Conservation (phyloP, 2,113 vertebrate genomes). For the Athene noctua region DNA sequence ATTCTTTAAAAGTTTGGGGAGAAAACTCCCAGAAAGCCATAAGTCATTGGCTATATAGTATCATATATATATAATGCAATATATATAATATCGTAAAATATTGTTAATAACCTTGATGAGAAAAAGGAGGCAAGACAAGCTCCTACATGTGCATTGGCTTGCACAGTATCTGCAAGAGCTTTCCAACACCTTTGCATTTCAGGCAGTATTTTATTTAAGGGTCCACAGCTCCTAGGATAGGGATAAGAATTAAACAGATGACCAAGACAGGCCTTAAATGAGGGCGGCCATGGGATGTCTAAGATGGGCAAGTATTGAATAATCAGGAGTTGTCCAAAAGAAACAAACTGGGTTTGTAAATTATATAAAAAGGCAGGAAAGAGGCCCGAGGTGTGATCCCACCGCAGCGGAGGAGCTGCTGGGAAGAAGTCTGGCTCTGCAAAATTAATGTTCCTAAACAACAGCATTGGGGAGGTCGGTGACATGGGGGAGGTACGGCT, state of each 20-base stretch:
- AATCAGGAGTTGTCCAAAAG: not conserved
- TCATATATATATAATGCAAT: too few relatives aligned
- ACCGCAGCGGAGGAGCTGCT: not conserved
- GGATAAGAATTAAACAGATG: not conserved
- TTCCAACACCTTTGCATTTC: not conserved
- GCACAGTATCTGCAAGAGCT: not conserved
- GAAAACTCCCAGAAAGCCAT: not conserved
- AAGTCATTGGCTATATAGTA: not conserved
- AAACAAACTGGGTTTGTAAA: not conserved
- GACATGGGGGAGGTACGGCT: not conserved
- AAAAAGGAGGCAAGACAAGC: not conserved
- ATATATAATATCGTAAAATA: not conserved
- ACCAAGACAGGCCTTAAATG: not conserved
- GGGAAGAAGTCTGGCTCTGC: not conserved
- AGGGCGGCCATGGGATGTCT: accelerated
- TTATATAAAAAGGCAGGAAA: not conserved
- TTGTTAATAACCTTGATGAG: not conserved
- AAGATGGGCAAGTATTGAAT: not conserved
- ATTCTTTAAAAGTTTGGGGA: not conserved
- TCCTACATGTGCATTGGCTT: not conserved
- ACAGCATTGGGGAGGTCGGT: not conserved
- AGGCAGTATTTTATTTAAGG: not conserved
- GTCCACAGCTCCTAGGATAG: not conserved
- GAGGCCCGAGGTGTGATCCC: not conserved
- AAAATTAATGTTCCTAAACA: conserved; percentile 12